Evolutionary conservation across 2,797 vertebrate genomes (phyloP).

Genomic region (Balearica regulorum): DNA sequence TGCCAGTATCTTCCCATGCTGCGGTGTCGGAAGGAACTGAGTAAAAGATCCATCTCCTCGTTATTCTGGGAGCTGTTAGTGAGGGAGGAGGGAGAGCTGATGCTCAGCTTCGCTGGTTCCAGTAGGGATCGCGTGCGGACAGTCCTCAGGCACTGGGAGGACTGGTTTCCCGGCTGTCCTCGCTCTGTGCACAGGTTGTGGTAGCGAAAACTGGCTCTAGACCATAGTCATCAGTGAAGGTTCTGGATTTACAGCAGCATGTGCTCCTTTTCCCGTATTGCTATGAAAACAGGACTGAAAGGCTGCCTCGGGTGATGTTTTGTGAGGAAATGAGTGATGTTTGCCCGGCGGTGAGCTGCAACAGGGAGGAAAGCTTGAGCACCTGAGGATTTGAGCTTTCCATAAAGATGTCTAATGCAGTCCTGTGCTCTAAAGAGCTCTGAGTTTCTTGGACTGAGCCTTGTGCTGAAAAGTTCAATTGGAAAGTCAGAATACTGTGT

Average conservation of each 20-base stretch:
- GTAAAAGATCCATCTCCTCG: neutral
- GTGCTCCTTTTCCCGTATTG: neutral
- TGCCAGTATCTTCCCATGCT: neutral
- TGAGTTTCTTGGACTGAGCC: accelerated
- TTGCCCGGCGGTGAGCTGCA: neutral
- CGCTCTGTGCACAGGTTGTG: neutral
- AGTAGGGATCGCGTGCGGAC: accelerated
- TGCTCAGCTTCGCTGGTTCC: neutral
- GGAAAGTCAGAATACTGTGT: neutral
- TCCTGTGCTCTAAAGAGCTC: neutral
- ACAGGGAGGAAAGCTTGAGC: neutral
- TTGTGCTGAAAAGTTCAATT: neutral
- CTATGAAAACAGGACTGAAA: neutral
- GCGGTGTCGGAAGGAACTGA: neutral
- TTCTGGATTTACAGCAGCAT: neutral
- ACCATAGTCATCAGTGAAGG: neutral
- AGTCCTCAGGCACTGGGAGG: neutral
- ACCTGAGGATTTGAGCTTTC: neutral
- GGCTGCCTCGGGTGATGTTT: neutral
- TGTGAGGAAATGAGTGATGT: neutral
- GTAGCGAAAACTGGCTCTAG: neutral
- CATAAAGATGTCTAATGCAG: accelerated
- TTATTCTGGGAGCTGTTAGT: neutral
- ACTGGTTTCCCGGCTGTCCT: neutral
- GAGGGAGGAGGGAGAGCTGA: neutral